These are phyloP conservation scores for Coptotermes formosanus DNA, from an alignment of 1,140 invertebrate species.

Conservation along the genomic window DNA sequence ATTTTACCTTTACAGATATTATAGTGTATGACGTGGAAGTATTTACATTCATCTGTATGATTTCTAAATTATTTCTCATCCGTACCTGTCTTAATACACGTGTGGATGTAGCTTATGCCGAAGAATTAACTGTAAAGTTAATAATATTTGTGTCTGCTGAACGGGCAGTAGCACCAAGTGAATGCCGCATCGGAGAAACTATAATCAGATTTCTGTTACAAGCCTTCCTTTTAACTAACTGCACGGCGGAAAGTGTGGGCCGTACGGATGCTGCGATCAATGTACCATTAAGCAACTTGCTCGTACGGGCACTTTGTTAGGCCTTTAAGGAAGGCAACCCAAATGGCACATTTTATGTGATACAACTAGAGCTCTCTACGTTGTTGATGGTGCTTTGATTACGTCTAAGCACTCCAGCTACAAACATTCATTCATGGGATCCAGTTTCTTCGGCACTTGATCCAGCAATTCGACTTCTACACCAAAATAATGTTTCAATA, in stretches of 20 bases:
- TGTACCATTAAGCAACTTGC: neutral
- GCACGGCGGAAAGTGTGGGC: neutral
- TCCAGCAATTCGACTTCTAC: neutral
- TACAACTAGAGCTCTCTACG: neutral
- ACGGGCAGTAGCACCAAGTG: too few species aligned
- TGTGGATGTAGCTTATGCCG: too few species aligned
- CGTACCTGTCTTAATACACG: too few species aligned
- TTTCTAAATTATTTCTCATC: too few species aligned
- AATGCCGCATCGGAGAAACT: too few species aligned
- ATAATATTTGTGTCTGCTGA: too few species aligned
- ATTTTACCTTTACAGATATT: too few species aligned
- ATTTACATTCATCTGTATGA: too few species aligned
- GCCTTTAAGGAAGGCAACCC: slow-evolving; percentile 4
- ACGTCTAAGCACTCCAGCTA: neutral
- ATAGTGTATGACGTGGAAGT: too few species aligned
- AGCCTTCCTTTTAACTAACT: neutral
- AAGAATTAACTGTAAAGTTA: too few species aligned
- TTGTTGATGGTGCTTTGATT: neutral
- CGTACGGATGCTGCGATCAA: neutral
- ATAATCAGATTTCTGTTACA: neutral
- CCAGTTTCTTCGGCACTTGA: neutral
- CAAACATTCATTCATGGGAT: neutral
- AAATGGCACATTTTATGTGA: neutral
- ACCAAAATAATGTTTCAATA: neutral
- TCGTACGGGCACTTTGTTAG: neutral